A percentile compares a stretch with the other conserved stretches of the same genome.
These are phyloP conservation scores for Heliopora coerulea DNA, from an alignment of 92 coral and sea anemone species.

Conservation along the genomic window DNA sequence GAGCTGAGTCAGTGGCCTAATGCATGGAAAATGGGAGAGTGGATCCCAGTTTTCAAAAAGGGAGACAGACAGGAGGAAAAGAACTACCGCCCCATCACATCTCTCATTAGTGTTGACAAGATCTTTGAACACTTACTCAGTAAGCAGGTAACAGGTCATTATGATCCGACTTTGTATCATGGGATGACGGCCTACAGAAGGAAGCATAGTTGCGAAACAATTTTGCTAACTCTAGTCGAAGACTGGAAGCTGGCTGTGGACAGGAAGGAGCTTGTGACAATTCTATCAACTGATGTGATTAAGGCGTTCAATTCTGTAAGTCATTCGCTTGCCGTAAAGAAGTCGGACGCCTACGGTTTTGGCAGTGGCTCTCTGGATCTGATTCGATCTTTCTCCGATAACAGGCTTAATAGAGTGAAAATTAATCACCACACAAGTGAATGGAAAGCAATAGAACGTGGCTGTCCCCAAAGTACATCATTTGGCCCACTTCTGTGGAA, in stretches of 20 bases:
- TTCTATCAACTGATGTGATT: slow-evolving; percentile 54
- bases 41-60: neutral
- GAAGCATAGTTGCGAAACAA: slow-evolving; percentile 40
- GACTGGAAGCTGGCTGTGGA: slow-evolving; percentile 51
- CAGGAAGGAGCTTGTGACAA: slow-evolving; percentile 39
- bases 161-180: slow-evolving; percentile 40
- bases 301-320: too few relatives aligned
- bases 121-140: neutral
- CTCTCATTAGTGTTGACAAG: neutral
- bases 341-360: slow-evolving; percentile 32
- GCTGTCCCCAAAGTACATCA: slow-evolving; percentile 31
- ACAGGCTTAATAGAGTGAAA: slow-evolving; percentile 33
- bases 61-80: neutral
- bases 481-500: neutral
- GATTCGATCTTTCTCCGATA: slow-evolving; percentile 22
- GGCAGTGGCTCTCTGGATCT: neutral
- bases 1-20: neutral
- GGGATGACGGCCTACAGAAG: slow-evolving; percentile 55
- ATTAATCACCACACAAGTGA: neutral
- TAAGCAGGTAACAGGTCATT: slow-evolving; percentile 23
- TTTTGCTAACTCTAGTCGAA: slow-evolving; percentile 37
- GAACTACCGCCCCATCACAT: neutral
- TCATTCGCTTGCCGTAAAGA: slow-evolving; percentile 8
- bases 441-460: slow-evolving; percentile 9
- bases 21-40: slow-evolving; percentile 8